A percentile compares a stretch with the other conserved stretches of the same genome.
phyloP scores from a whole-genome alignment of 2,797 vertebrate genomes.

The Lycodopsis pacificus region DNA sequence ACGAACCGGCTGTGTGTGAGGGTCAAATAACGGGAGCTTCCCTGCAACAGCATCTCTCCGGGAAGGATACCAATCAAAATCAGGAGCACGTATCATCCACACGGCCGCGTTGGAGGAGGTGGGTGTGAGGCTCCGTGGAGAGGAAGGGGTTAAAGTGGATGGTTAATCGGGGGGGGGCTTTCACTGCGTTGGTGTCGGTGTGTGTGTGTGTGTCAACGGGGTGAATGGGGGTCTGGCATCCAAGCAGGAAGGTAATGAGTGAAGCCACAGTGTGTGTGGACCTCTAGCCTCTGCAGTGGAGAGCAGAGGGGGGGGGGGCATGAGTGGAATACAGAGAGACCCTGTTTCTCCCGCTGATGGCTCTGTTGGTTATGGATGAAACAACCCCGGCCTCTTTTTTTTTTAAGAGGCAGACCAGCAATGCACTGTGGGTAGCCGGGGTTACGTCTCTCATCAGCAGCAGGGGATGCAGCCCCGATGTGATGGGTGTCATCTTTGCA shows the following conservation, averaged over 20 bases:
- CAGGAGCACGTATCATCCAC: slow-evolving; percentile 60
- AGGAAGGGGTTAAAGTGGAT: slow-evolving; percentile 61
- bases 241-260: slow-evolving; percentile 74
- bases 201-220: slow-evolving; percentile 29
- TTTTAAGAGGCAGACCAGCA: slow-evolving; percentile 24
- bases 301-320: slow-evolving; percentile 45
- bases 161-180: slow-evolving; percentile 57
- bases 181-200: slow-evolving; percentile 8
- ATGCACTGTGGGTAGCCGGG: slow-evolving; percentile 37
- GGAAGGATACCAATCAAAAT: slow-evolving; percentile 56
- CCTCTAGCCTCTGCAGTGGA: slow-evolving; percentile 75
- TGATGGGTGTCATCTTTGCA: slow-evolving; percentile 1
- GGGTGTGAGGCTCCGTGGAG: background rate
- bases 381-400: slow-evolving; percentile 44
- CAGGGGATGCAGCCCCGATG: slow-evolving; percentile 24
- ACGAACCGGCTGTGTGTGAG: background rate
- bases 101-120: slow-evolving; percentile 14
- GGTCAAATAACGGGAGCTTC: slow-evolving; percentile 29
- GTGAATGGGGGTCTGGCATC: slow-evolving; percentile 72
- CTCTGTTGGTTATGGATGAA: slow-evolving; percentile 74
- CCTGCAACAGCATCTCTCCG: background rate
- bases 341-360: slow-evolving; percentile 61
- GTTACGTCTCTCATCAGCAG: slow-evolving; percentile 39
- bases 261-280: slow-evolving; percentile 72
- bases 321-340: slow-evolving; percentile 74